Evolutionary conservation across 1,140 invertebrate species (phyloP).

Genomic region (Melitaea cinxia): DNA sequence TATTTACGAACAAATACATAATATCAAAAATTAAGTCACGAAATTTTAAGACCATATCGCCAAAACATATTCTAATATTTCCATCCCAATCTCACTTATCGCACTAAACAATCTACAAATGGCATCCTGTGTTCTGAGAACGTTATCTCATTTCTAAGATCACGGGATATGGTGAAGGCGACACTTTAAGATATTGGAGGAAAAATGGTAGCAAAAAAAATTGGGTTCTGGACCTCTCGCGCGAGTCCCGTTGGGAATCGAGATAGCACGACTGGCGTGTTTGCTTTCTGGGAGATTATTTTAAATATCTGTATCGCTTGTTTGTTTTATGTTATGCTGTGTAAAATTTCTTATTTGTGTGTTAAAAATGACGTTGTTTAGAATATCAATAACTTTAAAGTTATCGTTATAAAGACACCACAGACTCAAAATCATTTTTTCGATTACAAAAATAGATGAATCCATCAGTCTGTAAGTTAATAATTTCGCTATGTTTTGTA

Average conservation of each 20-base stretch:
- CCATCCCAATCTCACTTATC: constrained; percentile 12
- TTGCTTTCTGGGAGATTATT: background rate
- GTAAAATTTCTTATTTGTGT: too few relatives aligned
- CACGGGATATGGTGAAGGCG: background rate
- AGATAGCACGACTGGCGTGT: background rate
- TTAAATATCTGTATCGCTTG: too few relatives aligned
- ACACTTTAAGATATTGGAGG: constrained; percentile 6
- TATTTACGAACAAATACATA: background rate
- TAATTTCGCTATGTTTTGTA: too few relatives aligned
- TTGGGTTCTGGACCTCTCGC: background rate
- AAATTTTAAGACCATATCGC: background rate
- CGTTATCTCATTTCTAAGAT: constrained; percentile 18
- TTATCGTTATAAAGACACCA: too few relatives aligned
- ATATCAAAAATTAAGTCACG: background rate
- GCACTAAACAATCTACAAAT: constrained; percentile 22
- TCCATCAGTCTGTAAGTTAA: too few relatives aligned
- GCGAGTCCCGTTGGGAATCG: background rate
- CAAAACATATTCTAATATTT: background rate
- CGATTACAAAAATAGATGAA: too few relatives aligned
- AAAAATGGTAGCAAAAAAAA: constrained; percentile 2
- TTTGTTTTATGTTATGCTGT: too few relatives aligned
- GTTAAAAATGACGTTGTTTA: too few relatives aligned
- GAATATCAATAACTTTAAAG: too few relatives aligned
- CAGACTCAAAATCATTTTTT: too few relatives aligned
- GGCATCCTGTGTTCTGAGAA: constrained; percentile 40